phyloP scores from a whole-genome alignment of 2,888 invertebrate species.

The Diaperis boleti region DNA sequence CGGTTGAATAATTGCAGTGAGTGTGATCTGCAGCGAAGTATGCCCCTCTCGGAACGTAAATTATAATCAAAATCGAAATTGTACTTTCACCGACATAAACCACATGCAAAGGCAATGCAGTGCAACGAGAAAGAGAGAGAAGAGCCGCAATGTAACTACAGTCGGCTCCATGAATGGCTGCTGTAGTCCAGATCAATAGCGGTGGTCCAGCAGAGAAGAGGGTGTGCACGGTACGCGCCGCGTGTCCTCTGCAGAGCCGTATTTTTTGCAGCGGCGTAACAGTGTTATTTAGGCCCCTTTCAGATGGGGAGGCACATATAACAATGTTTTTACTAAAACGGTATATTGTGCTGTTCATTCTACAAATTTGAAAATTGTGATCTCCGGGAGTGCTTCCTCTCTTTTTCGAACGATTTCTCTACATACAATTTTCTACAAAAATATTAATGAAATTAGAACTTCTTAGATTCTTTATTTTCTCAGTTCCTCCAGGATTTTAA shows the following conservation, averaged over 20 bases:
- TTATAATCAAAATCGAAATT: constrained; percentile 38
- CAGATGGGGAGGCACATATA: too few relatives aligned
- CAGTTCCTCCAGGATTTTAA: too few relatives aligned
- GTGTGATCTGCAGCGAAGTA: background rate
- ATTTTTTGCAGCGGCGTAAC: too few relatives aligned
- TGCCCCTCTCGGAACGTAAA: background rate
- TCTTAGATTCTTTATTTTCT: too few relatives aligned
- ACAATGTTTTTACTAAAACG: too few relatives aligned
- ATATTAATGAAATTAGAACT: too few relatives aligned
- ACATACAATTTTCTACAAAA: too few relatives aligned
- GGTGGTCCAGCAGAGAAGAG: constrained; percentile 54
- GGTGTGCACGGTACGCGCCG: constrained; percentile 51
- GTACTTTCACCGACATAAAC: constrained; percentile 46
- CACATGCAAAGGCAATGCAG: constrained; percentile 44
- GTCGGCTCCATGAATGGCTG: constrained; percentile 58
- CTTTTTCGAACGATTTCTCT: too few relatives aligned
- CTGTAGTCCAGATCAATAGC: constrained; percentile 60
- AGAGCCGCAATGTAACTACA: constrained; percentile 57
- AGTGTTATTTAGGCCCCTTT: too few relatives aligned
- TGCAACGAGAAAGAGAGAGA: constrained; percentile 51
- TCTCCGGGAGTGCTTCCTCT: too few relatives aligned
- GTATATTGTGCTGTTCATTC: too few relatives aligned
- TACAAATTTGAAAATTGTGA: too few relatives aligned
- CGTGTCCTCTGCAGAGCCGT: constrained; percentile 48
- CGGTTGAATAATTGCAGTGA: background rate